Percentiles rank a stretch among this genome's conserved stretches.
phyloP scores from a whole-genome alignment of 1,140 invertebrate genomes.

The Rhagoletis pomonella region DNA sequence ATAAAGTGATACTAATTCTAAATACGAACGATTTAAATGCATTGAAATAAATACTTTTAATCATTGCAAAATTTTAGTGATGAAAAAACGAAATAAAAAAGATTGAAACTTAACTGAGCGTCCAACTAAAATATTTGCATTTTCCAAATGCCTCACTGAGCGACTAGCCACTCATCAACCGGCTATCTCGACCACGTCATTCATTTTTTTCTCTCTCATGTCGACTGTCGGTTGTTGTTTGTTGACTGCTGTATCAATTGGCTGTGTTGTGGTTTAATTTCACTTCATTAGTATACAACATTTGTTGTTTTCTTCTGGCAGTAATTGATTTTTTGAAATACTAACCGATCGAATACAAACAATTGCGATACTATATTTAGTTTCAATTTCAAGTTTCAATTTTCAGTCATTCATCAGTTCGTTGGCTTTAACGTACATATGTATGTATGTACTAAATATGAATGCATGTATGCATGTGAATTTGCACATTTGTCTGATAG shows the following conservation, averaged over 20 bases:
- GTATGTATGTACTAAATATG: no score
- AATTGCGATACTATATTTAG: neutral
- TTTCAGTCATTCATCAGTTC: constrained; percentile 27
- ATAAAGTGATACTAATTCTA: no score
- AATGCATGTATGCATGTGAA: neutral
- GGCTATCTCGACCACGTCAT: neutral
- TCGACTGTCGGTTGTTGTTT: constrained; percentile 3
- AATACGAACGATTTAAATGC: neutral
- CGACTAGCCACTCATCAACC: neutral
- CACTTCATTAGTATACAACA: neutral
- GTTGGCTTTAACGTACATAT: neutral
- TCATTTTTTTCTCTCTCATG: neutral
- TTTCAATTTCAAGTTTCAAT: neutral
- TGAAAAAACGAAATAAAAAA: neutral
- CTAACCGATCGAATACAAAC: neutral
- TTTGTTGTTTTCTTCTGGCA: neutral
- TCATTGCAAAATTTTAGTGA: neutral
- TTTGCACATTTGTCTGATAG: neutral
- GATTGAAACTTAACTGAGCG: neutral
- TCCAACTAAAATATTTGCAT: neutral
- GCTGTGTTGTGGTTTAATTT: constrained; percentile 3
- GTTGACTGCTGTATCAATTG: constrained; percentile 16
- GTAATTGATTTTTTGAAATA: constrained; percentile 31
- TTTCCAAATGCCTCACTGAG: neutral
- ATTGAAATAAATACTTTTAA: constrained; percentile 15